phyloP scores from a whole-genome alignment of 2,888 invertebrate genomes.

The Orthosia incerta region DNA sequence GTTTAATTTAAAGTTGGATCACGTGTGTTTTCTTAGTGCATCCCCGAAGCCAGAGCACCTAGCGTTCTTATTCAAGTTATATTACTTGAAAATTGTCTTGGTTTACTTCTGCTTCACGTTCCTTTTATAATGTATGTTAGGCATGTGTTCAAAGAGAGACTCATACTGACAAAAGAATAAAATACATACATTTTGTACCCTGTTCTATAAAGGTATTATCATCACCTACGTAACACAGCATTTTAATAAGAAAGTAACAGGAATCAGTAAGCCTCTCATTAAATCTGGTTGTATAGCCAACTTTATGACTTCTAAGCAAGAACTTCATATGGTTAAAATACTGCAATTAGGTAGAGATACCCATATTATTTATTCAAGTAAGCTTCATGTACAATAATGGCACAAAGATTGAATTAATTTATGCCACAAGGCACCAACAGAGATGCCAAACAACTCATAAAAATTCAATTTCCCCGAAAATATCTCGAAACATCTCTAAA shows the following conservation, averaged over 20 bases:
- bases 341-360: too few species aligned
- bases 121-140: not conserved
- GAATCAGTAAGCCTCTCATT: too few species aligned
- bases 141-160: not conserved
- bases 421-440: not conserved
- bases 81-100: slow-evolving; percentile 50
- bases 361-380: too few species aligned
- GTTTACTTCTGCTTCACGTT: slow-evolving; percentile 9
- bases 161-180: not conserved
- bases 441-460: not conserved
- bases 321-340: too few species aligned
- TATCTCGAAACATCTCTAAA: not conserved
- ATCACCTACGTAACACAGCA: too few species aligned
- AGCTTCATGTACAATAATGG: too few species aligned
- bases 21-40: slow-evolving; percentile 55
- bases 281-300: too few species aligned
- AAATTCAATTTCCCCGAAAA: not conserved
- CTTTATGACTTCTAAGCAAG: too few species aligned
- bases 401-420: too few species aligned
- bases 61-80: slow-evolving; percentile 52
- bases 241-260: too few species aligned
- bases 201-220: too few species aligned
- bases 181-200: not conserved
- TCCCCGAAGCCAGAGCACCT: slow-evolving; percentile 24
- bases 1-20: slow-evolving; percentile 61